These are phyloP conservation scores for Oostethus manadensis DNA, from an alignment of 2,113 vertebrate species.

Conservation along the genomic window DNA sequence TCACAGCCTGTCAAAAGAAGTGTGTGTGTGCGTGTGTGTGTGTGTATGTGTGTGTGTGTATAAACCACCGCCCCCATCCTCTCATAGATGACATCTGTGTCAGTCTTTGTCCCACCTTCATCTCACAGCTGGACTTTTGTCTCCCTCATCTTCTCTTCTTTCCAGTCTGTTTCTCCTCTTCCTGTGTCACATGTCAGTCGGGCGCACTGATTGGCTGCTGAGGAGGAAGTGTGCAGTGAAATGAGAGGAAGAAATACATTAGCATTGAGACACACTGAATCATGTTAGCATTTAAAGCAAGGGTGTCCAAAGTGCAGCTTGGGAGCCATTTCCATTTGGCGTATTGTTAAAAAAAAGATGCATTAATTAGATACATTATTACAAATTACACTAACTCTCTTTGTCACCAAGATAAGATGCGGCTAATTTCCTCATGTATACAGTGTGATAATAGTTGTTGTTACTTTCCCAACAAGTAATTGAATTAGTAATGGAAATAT, in stretches of 20 bases:
- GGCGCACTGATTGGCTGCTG: conserved; percentile 18
- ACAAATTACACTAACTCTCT: too few species aligned
- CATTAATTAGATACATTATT: too few species aligned
- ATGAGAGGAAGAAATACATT: not conserved
- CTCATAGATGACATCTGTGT: conserved; percentile 48
- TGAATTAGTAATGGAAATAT: too few species aligned
- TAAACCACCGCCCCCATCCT: conserved; percentile 14
- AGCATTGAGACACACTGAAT: not conserved
- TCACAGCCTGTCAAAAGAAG: conserved; percentile 32
- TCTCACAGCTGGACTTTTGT: conserved; percentile 67
- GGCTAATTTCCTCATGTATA: too few species aligned
- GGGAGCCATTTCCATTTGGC: not conserved
- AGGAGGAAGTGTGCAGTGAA: not conserved
- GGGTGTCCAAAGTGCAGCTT: too few species aligned
- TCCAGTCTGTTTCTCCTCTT: conserved; percentile 17
- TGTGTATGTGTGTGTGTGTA: conserved; percentile 36
- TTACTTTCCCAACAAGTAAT: too few species aligned
- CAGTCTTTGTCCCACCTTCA: conserved; percentile 54
- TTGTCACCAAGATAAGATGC: too few species aligned
- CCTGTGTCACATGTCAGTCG: conserved; percentile 30
- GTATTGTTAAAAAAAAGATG: too few species aligned
- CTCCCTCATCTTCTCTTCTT: conserved; percentile 33
- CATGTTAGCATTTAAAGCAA: not conserved
- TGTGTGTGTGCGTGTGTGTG: conserved; percentile 17
- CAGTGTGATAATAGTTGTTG: too few species aligned